Percentiles rank a stretch among this genome's conserved stretches.
These are phyloP conservation scores for Lepilemur septentrionalis DNA, from an alignment of 2,797 vertebrate genomes.

Conservation along the genomic window DNA sequence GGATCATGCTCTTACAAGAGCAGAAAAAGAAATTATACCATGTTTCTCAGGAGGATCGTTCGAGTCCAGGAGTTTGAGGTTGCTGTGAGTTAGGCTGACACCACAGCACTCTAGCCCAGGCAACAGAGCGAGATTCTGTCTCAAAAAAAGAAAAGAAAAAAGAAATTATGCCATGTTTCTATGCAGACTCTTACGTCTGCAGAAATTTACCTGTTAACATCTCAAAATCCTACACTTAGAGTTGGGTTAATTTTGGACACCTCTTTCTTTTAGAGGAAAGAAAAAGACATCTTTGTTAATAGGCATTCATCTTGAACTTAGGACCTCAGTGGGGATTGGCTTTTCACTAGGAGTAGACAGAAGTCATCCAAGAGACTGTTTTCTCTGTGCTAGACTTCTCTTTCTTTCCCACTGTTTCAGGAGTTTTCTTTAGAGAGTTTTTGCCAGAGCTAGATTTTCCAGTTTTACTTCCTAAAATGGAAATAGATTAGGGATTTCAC, in stretches of 20 bases:
- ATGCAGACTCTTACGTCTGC: background rate
- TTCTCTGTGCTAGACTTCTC: background rate
- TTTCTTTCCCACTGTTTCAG: background rate
- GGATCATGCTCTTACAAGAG: background rate
- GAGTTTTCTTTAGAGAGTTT: conserved; percentile 8
- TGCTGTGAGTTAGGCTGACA: too few relatives aligned
- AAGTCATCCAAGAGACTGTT: background rate
- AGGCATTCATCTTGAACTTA: conserved; percentile 31
- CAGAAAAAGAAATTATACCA: background rate
- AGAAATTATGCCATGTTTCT: background rate
- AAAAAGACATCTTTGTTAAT: conserved; percentile 31
- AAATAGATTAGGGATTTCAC: background rate
- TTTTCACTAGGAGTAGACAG: background rate
- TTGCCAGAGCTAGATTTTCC: conserved; percentile 3
- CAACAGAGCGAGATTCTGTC: too few relatives aligned
- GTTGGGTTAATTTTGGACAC: background rate
- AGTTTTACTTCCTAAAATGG: conserved; percentile 42
- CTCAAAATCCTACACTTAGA: background rate
- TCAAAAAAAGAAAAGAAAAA: too few relatives aligned
- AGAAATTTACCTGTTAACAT: background rate
- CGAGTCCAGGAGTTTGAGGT: too few relatives aligned
- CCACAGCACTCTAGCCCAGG: too few relatives aligned
- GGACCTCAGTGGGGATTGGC: background rate
- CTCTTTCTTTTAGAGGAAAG: conserved; percentile 8
- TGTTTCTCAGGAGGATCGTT: too few relatives aligned